These are phyloP conservation scores for Petrosia ficiformis DNA, from an alignment of 37 sponge, comb jelly and placozoan species.

Conservation along the genomic window DNA sequence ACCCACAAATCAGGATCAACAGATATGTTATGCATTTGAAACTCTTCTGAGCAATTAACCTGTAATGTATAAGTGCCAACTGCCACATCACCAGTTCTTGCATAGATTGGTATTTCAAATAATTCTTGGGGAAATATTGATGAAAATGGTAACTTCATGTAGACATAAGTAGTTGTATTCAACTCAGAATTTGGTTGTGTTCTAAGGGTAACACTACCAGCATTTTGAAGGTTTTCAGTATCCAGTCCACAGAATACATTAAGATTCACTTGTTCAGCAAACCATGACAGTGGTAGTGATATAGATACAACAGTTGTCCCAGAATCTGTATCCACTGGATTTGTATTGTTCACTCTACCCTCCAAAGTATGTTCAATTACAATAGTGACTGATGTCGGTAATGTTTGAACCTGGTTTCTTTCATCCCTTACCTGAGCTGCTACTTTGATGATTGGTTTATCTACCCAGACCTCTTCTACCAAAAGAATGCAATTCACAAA, in stretches of 20 bases:
- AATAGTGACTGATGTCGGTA: conserved; percentile 11
- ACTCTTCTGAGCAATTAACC: conserved; percentile 1
- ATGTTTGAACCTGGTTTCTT: conserved; percentile 16
- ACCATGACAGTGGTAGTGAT: conserved; percentile 47
- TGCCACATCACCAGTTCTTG: conserved; percentile 12
- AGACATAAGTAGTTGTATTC: conserved; percentile 3
- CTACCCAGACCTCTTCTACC: conserved; percentile 36
- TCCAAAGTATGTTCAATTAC: conserved; percentile 7
- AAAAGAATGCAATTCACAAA: conserved; percentile 35
- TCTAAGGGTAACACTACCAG: conserved; percentile 10
- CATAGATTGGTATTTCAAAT: conserved; percentile 41
- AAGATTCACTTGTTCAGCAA: neutral
- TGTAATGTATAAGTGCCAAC: conserved; percentile 34
- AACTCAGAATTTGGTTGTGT: conserved; percentile 3
- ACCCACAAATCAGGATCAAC: conserved; percentile 18
- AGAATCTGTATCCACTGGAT: neutral
- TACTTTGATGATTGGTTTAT: conserved; percentile 30
- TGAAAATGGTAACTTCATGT: conserved; percentile 37
- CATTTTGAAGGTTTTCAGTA: neutral
- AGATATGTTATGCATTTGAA: neutral
- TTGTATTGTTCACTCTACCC: neutral
- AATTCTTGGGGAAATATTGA: conserved; percentile 10
- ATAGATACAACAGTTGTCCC: conserved; percentile 45
- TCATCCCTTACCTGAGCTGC: conserved; percentile 65
- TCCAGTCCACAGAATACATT: conserved; percentile 15